Base-by-base conservation (phyloP, 2,888 invertebrate genomes). In the Isoperla grammatica region DNA sequence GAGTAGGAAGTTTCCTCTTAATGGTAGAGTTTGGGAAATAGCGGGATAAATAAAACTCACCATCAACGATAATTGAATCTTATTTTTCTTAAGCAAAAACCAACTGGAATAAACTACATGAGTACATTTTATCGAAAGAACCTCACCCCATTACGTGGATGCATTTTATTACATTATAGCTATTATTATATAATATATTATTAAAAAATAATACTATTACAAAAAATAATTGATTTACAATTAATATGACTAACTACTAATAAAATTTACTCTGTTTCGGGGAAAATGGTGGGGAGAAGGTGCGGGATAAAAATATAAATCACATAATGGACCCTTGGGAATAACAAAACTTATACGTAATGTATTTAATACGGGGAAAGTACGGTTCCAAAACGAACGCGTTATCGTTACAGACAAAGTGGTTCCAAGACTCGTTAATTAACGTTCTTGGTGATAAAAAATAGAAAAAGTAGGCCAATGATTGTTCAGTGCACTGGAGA, bases 51-150 rank as follows among this genome's bases (percentile, higher is more conserved):
- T 29, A 8, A 29, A 29, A 8, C 29, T 40, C 42, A 40, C 15
- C 4, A 15, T 40, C 15, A 40, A 13, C 42, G 15, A 40, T 40
- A 40, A 45, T 19, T 45, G 45, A 45, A 17, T 45, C 45, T 45
- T 45, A 45, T 45, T 45, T 45, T 45, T 45, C 45, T 45, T 45
- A 45, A 45, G 45, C 45, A 45, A 45, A 45, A 45, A 13, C 45
- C 45, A 45, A 45, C 45, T 45, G 45, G 45, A 15, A 45, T 45
- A 40, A 8, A 29, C 42, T 40, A 40, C 42, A 40, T 12, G 42
- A 40, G 15, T 40, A 40, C 42, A 40, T 13, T 4, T 40, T 40
- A 15, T 40, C 15, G 15, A 40, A 40, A 40, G 42, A 13, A 13
- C 8, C 29, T 29, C 29, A 29, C 29, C 29, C 29, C 29, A 29